A percentile compares a stretch with the other conserved stretches of the same genome.
Conservation (phyloP, 1,140 invertebrate species). For the Bombus picipes region DNA sequence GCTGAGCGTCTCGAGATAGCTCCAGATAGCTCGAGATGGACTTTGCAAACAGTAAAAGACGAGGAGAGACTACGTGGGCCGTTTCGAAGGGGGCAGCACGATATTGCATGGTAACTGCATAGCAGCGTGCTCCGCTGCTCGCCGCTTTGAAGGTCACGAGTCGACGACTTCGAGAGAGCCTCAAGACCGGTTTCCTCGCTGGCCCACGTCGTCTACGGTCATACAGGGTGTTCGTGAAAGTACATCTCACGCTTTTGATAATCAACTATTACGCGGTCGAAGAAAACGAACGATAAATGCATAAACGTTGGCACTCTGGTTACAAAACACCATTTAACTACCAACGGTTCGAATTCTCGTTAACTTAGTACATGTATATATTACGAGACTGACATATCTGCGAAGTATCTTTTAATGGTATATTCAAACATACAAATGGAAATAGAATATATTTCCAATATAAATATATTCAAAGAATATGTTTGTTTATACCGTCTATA, state of each 20-base stretch:
- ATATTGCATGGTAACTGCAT: constrained; percentile 74
- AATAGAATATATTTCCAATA: too few relatives aligned
- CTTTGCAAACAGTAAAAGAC: constrained; percentile 44
- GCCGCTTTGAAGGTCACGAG: constrained; percentile 81
- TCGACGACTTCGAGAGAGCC: constrained; percentile 76
- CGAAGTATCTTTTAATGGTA: neutral
- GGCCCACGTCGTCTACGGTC: constrained; percentile 67
- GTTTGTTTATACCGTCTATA: too few relatives aligned
- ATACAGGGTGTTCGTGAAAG: constrained; percentile 67
- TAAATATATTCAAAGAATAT: too few relatives aligned
- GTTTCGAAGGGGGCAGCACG: constrained; percentile 63
- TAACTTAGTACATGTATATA: neutral
- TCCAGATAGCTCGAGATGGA: constrained; percentile 14
- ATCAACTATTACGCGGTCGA: neutral
- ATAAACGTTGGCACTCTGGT: neutral
- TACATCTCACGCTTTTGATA: constrained; percentile 40
- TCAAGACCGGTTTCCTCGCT: constrained; percentile 78
- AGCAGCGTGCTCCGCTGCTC: constrained; percentile 65
- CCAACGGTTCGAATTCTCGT: neutral
- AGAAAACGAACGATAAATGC: neutral
- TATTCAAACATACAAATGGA: too few relatives aligned
- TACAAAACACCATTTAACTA: neutral
- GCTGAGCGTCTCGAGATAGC: constrained; percentile 24
- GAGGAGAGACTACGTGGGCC: constrained; percentile 38
- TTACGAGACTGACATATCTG: neutral